phyloP scores from a whole-genome alignment of 2,888 invertebrate genomes.

The Chrysodeixis includens region DNA sequence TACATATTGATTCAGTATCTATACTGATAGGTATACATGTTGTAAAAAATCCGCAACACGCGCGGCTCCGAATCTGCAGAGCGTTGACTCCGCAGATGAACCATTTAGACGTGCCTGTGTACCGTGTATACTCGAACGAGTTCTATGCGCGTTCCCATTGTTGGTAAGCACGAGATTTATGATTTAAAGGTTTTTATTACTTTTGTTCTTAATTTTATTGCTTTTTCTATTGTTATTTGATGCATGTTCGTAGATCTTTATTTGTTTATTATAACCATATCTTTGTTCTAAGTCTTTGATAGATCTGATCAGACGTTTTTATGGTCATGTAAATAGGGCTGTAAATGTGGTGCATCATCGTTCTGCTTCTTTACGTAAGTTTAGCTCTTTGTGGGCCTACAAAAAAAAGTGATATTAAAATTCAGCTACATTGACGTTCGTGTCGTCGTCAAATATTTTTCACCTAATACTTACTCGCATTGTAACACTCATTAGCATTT shows the following conservation, averaged over 20 bases:
- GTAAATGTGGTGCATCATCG: no score
- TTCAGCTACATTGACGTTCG: not conserved
- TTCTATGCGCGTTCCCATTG: slow-evolving; percentile 74
- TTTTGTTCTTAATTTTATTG: no score
- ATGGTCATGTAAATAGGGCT: no score
- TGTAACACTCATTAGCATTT: not conserved
- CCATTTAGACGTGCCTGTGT: slow-evolving; percentile 74
- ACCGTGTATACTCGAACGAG: slow-evolving; percentile 75
- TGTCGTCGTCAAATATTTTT: not conserved
- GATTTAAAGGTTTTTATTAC: no score
- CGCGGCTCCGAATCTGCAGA: slow-evolving; percentile 76
- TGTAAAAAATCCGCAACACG: slow-evolving; percentile 73
- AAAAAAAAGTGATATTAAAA: no score
- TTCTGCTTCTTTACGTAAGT: no score
- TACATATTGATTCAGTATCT: slow-evolving; percentile 20
- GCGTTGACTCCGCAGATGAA: slow-evolving; percentile 81
- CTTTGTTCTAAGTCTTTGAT: no score
- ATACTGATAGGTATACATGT: slow-evolving; percentile 26
- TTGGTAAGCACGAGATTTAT: slow-evolving; percentile 16
- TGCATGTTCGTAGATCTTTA: no score
- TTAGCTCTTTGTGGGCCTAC: no score
- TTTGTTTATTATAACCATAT: no score
- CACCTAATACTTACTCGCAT: not conserved
- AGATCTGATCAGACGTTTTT: no score
- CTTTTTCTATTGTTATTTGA: no score